Evolutionary conservation across 2,797 vertebrate species (phyloP).

Genomic region (Neostethus bicornis): DNA sequence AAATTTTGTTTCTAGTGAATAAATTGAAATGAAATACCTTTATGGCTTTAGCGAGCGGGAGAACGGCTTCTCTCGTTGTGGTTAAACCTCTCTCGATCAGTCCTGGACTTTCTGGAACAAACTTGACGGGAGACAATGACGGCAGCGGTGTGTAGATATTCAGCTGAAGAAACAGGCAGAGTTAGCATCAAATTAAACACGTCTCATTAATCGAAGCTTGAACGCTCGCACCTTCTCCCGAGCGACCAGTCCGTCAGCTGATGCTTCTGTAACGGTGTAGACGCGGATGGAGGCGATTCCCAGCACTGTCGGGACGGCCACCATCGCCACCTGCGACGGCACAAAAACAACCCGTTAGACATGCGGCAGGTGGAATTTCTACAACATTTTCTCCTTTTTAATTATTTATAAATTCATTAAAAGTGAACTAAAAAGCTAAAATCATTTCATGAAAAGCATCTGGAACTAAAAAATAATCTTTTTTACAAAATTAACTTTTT

Average conservation of each 20-base stretch:
- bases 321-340: slow-evolving; percentile 81
- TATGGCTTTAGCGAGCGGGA: slow-evolving; percentile 72
- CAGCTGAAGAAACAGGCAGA: slow-evolving; percentile 75
- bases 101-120: slow-evolving; percentile 82
- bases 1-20: too few relatives aligned
- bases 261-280: slow-evolving; percentile 63
- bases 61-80: slow-evolving; percentile 63
- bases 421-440: too few relatives aligned
- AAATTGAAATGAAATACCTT: slow-evolving; percentile 82
- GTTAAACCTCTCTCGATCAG: slow-evolving; percentile 79
- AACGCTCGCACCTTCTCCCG: slow-evolving; percentile 70
- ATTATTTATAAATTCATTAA: too few relatives aligned
- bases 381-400: too few relatives aligned
- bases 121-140: slow-evolving; percentile 55
- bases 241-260: slow-evolving; percentile 52
- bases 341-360: not conserved
- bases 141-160: slow-evolving; percentile 83
- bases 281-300: slow-evolving; percentile 81
- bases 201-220: slow-evolving; percentile 15
- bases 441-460: too few relatives aligned
- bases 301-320: slow-evolving; percentile 81
- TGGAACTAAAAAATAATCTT: too few relatives aligned
- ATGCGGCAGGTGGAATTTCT: not conserved
- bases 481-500: too few relatives aligned
- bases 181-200: not conserved